Percentiles rank a stretch among this genome's conserved stretches.
Conservation (phyloP, 1,140 invertebrate species). For the Paraescarpia echinospica region DNA sequence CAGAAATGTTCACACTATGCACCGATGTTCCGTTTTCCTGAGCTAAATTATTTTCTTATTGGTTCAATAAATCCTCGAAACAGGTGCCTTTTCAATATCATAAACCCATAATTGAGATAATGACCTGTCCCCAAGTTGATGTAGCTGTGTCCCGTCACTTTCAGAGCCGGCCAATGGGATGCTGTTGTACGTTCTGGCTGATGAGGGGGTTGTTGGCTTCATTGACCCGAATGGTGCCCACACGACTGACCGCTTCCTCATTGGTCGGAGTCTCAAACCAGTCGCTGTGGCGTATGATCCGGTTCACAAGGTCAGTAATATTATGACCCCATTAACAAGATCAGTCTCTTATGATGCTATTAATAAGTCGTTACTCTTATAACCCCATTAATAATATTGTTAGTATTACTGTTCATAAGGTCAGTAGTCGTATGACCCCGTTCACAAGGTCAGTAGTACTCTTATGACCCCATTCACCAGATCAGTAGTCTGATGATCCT, state of each 20-base stretch:
- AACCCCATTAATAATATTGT: not conserved
- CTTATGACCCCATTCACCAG: no score
- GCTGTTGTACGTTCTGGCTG: conserved; percentile 40
- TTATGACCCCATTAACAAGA: not conserved
- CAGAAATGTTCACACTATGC: no score
- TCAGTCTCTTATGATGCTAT: conserved; percentile 41
- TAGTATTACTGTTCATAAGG: conserved; percentile 38
- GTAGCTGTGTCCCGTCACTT: not conserved
- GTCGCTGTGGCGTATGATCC: conserved; percentile 46
- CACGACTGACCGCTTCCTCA: conserved; percentile 35
- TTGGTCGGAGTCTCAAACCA: conserved; percentile 38
- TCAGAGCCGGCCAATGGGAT: conserved; percentile 34
- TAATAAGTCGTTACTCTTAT: conserved; percentile 32
- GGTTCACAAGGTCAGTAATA: conserved; percentile 37
- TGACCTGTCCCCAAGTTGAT: no score
- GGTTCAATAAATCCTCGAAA: no score
- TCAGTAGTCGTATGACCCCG: conserved; percentile 17
- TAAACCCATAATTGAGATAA: no score
- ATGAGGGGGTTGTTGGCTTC: conserved; percentile 44
- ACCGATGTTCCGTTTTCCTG: no score
- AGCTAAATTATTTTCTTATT: no score
- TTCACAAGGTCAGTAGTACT: conserved; percentile 6
- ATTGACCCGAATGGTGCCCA: conserved; percentile 35
- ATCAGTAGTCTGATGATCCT: no score
- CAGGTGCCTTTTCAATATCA: no score